Percentiles rank a stretch among this genome's conserved stretches.
These are phyloP conservation scores for Ramazzottius varieornatus DNA, from an alignment of 2,888 invertebrate genomes.

Conservation along the genomic window DNA sequence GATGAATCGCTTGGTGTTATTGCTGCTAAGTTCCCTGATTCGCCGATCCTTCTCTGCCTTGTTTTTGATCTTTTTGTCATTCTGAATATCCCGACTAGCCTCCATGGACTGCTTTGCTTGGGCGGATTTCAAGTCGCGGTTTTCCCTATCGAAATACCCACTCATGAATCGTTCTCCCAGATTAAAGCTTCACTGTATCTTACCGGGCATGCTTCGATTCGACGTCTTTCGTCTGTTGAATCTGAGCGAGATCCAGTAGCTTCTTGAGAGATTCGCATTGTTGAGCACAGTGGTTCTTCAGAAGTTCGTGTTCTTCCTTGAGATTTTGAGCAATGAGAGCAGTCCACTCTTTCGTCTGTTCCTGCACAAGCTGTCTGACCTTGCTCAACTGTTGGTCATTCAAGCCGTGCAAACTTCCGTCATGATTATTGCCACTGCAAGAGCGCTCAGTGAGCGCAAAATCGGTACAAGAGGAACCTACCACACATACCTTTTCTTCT, in stretches of 20 bases:
- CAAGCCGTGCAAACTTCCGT: constrained; percentile 13
- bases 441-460: too few species aligned
- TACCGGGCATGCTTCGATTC: constrained; percentile 62
- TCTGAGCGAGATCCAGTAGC: constrained; percentile 56
- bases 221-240: constrained; percentile 58
- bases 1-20: constrained; percentile 87
- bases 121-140: constrained; percentile 73
- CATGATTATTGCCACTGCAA: too few species aligned
- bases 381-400: constrained; percentile 8
- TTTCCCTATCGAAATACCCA: constrained; percentile 39
- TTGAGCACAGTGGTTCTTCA: constrained; percentile 37
- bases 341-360: constrained; percentile 82
- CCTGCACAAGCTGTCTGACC: constrained; percentile 38
- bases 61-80: constrained; percentile 79
- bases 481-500: constrained; percentile 35
- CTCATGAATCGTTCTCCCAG: too few species aligned
- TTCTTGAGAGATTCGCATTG: constrained; percentile 35
- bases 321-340: constrained; percentile 58
- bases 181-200: too few species aligned
- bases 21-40: constrained; percentile 75
- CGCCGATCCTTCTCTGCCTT: constrained; percentile 85
- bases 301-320: constrained; percentile 44
- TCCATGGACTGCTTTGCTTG: constrained; percentile 93
- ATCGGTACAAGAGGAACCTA: too few species aligned
- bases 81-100: constrained; percentile 75